These are phyloP conservation scores for Oreortyx pictus DNA, from an alignment of 2,797 vertebrate genomes.

Conservation along the genomic window DNA sequence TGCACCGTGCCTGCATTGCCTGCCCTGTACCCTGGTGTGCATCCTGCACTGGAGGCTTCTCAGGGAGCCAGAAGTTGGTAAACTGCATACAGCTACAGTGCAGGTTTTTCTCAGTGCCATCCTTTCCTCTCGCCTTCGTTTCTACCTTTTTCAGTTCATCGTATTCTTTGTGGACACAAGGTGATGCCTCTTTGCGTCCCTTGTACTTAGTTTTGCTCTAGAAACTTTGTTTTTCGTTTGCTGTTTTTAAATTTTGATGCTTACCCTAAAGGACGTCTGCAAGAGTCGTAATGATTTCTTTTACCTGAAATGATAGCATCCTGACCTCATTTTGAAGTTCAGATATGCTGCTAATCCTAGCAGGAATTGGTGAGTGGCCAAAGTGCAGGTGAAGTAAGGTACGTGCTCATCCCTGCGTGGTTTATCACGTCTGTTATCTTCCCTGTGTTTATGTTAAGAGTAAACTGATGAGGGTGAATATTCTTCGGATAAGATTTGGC, in stretches of 20 bases:
- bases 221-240: not conserved
- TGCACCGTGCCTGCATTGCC: no score
- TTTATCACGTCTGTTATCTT: not conserved
- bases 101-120: not conserved
- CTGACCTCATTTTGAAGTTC: not conserved
- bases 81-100: not conserved
- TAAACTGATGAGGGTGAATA: not conserved
- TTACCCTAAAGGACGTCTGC: not conserved
- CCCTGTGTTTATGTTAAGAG: not conserved
- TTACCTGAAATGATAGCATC: not conserved
- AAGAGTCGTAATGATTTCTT: not conserved
- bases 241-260: not conserved
- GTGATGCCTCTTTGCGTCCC: not conserved
- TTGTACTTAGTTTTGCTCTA: not conserved
- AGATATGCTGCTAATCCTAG: not conserved
- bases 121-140: not conserved
- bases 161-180: accelerated
- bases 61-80: not conserved
- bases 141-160: not conserved
- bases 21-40: no score
- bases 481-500: not conserved
- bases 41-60: not conserved
- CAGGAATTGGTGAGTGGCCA: constrained; percentile 5
- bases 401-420: not conserved
- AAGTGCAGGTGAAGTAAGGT: constrained; percentile 33